These are phyloP conservation scores for Caranx ignobilis DNA, from an alignment of 2,113 vertebrate genomes.

Conservation along the genomic window DNA sequence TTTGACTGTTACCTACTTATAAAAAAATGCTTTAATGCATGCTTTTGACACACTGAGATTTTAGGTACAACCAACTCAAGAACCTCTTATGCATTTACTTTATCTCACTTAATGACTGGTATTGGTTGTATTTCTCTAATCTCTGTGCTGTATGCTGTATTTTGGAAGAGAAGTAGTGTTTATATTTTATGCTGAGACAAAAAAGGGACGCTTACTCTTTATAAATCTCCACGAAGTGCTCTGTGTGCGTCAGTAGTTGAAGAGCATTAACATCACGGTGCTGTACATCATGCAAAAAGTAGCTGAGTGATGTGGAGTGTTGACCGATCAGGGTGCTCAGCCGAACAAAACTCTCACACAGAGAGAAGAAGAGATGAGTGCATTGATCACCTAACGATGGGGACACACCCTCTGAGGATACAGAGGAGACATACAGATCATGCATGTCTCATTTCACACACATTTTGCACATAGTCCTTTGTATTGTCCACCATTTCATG, in stretches of 20 bases:
- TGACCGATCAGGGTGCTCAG: slow-evolving; percentile 92
- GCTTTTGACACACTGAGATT: too few species aligned
- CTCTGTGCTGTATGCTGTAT: not conserved
- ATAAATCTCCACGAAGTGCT: slow-evolving; percentile 91
- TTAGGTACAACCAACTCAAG: too few species aligned
- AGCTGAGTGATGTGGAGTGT: slow-evolving; percentile 90
- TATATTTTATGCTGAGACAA: not conserved
- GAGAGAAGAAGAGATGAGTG: slow-evolving; percentile 88
- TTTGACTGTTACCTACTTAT: too few species aligned
- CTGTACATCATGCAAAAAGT: slow-evolving; percentile 87
- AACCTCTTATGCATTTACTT: too few species aligned
- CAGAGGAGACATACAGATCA: not conserved
- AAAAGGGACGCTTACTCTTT: slow-evolving; percentile 86
- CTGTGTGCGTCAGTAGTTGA: slow-evolving; percentile 89
- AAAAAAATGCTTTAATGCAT: too few species aligned
- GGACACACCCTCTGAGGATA: slow-evolving; percentile 85
- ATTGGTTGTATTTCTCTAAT: not conserved
- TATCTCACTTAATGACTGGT: too few species aligned
- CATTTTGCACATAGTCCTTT: not conserved
- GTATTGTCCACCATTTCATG: not conserved
- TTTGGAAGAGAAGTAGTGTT: not conserved
- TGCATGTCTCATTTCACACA: not conserved
- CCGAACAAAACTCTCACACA: slow-evolving; percentile 90
- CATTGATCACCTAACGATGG: slow-evolving; percentile 77
- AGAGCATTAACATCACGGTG: slow-evolving; percentile 86